Base-by-base conservation (phyloP, 2,113 vertebrate genomes). In the Nyctereutes procyonoides region DNA sequence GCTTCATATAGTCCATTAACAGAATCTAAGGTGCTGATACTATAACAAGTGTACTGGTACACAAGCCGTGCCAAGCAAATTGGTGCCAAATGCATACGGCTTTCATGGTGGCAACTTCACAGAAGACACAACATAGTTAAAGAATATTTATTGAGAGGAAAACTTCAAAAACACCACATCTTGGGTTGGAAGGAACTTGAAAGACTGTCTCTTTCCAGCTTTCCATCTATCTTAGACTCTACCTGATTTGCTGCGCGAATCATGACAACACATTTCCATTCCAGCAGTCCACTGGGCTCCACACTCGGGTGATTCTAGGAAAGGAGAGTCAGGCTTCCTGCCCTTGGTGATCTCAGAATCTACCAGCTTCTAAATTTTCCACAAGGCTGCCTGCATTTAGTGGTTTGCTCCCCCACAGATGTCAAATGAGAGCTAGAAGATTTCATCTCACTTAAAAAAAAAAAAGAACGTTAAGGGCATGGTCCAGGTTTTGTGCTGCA, bases 21-120 rank as follows among this genome's bases (percentile, higher is more conserved):
- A 82, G 71, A 48, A 55, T 82, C 81, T 80, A 32, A 90, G 87
- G 83, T 43, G 8, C 53, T 43, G 83, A 86, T 55, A 38, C 35
- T 28, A 2, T 9, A 85, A 85, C 65, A 74, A 96, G 93, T 56
- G 20, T 43, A 56, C 1, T 19, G 71, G 58, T 71, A 1, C 30
- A 32, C 24, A 74, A 88, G 53, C 76, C 0, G 2, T 88, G 95
- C 97, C 97, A 95, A 94, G 22, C 76, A 90, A 73, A 93, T 19
- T 3, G 67, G 81, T 93, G 88, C 95, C 97, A 96, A 90, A 3
- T 9, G 4, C 55, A 55, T 48, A 58, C 80, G 58, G 81, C 94
- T 96, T 96, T 95, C 90, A 83, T 60, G 71, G 97, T 63, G 67
- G 80, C 84, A 90, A 63, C 88, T 95, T 96, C 97, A 82, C 88